phyloP scores from a whole-genome alignment of 2,797 vertebrate genomes.

The Pagetopsis macropterus region DNA sequence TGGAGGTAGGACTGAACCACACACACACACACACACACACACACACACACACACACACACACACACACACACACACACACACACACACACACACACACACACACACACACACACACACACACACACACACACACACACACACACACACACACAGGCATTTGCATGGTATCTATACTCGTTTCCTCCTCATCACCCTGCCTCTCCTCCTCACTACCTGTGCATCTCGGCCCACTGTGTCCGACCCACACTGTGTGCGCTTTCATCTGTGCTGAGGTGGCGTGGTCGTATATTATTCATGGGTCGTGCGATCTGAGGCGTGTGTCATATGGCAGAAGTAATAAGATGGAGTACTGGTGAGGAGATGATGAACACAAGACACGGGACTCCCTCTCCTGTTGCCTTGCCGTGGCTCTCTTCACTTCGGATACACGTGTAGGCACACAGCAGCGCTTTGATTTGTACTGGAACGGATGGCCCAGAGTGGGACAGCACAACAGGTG shows the following conservation, averaged over 20 bases:
- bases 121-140: constrained; percentile 37
- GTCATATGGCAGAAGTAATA: constrained; percentile 86
- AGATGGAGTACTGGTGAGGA: constrained; percentile 81
- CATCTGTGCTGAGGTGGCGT: constrained; percentile 85
- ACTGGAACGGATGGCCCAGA: constrained; percentile 50
- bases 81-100: constrained; percentile 41
- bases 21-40: constrained; percentile 44
- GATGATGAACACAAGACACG: constrained; percentile 72
- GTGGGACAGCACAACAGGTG: constrained; percentile 64
- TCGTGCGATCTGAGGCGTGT: constrained; percentile 79
- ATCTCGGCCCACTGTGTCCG: constrained; percentile 72
- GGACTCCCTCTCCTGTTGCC: constrained; percentile 58
- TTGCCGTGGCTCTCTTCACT: constrained; percentile 45
- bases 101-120: constrained; percentile 44
- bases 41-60: constrained; percentile 47
- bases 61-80: constrained; percentile 34
- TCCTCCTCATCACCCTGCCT: constrained; percentile 57
- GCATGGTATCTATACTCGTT: constrained; percentile 74
- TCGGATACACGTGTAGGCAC: constrained; percentile 56
- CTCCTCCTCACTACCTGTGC: constrained; percentile 45
- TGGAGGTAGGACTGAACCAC: constrained; percentile 76
- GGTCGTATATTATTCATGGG: constrained; percentile 89
- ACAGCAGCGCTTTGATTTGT: constrained; percentile 66
- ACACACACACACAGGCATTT: constrained; percentile 63
- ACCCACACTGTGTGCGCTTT: constrained; percentile 82